Percentiles rank a stretch among this genome's conserved stretches.
These are phyloP conservation scores for Steinernema scapterisci DNA, from an alignment of 2,888 invertebrate genomes.

Conservation along the genomic window DNA sequence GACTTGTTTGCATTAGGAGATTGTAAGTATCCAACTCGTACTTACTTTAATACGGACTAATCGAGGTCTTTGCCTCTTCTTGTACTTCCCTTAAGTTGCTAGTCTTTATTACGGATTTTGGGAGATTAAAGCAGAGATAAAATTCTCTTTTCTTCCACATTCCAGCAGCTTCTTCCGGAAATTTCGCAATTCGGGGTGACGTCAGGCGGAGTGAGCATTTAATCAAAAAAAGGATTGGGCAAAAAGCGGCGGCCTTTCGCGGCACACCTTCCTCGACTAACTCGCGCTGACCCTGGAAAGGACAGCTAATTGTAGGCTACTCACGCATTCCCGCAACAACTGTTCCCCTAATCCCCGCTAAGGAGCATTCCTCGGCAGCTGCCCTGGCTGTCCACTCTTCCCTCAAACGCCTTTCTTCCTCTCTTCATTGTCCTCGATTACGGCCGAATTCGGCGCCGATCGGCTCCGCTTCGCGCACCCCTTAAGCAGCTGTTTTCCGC, in stretches of 20 bases:
- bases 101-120: no score
- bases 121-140: no score
- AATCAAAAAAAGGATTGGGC: no score
- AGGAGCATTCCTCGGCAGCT: slow-evolving; percentile 22
- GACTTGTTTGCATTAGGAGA: no score
- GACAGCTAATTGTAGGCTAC: not conserved
- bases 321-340: not conserved
- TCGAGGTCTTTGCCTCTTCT: not conserved
- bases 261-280: no score
- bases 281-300: no score
- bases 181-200: not conserved
- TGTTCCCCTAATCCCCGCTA: not conserved
- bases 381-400: not conserved
- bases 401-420: not conserved
- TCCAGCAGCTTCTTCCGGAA: not conserved
- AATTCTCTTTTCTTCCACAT: not conserved
- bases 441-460: slow-evolving; percentile 10
- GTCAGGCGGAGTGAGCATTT: not conserved
- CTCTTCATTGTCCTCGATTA: not conserved
- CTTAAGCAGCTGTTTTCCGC: slow-evolving; percentile 32
- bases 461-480: not conserved
- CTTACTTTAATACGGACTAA: no score
- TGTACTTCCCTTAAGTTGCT: no score
- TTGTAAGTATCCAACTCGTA: no score
- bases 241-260: no score